These are phyloP conservation scores for Spatulosminthurus flaviceps DNA, from an alignment of 2,888 invertebrate genomes.

Conservation along the genomic window DNA sequence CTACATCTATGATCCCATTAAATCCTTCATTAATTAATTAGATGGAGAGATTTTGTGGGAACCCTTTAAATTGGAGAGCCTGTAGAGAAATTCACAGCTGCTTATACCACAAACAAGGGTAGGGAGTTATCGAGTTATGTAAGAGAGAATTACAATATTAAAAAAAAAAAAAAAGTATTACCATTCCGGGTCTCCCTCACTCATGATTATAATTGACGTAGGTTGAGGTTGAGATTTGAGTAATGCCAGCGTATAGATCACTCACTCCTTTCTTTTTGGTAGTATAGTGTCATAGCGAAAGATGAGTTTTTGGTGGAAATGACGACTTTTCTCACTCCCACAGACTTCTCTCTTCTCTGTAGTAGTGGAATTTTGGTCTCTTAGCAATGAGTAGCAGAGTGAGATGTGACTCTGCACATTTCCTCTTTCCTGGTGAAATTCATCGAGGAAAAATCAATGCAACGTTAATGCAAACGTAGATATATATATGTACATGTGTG, in stretches of 20 bases:
- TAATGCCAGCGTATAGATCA: neutral
- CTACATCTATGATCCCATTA: no score
- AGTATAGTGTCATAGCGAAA: neutral
- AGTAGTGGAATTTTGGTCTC: no score
- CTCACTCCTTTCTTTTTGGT: neutral
- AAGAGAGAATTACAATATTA: neutral
- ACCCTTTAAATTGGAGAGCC: no score
- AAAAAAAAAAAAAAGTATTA: constrained; percentile 39
- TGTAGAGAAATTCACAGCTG: no score
- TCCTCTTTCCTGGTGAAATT: no score
- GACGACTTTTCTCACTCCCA: neutral
- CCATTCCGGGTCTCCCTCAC: constrained; percentile 50
- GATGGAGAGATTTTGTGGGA: no score
- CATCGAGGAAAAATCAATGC: neutral
- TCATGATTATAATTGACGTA: constrained; percentile 31
- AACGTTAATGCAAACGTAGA: no score
- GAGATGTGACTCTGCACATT: no score
- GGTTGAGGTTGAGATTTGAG: neutral
- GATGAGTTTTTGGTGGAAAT: neutral
- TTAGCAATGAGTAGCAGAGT: no score
- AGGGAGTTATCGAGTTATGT: neutral
- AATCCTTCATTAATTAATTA: no score
- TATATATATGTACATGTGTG: neutral
- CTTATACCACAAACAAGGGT: no score
- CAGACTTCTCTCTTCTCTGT: no score